Percentiles rank a stretch among this genome's conserved stretches.
Evolutionary conservation across 2,888 invertebrate genomes (phyloP).

Genomic region (Pterobdella sp.): DNA sequence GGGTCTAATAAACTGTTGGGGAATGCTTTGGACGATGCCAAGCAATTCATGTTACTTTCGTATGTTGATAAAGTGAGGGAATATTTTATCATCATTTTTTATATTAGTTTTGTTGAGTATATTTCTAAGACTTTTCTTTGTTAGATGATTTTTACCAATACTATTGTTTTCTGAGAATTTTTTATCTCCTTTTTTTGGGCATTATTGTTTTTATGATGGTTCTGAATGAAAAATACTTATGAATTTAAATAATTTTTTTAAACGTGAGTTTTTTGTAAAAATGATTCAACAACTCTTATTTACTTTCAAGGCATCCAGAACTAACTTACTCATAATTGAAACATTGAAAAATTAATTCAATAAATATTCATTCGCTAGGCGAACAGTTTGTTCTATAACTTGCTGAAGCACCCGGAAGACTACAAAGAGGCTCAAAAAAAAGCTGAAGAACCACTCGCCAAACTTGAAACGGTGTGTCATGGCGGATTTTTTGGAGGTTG

Average conservation of each 20-base stretch:
- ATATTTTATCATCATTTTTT: neutral
- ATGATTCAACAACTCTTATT: too few relatives aligned
- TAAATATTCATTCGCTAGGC: constrained; percentile 28
- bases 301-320: too few relatives aligned
- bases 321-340: too few relatives aligned
- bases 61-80: neutral
- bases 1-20: neutral
- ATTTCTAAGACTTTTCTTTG: too few relatives aligned
- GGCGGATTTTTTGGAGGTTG: constrained; percentile 39
- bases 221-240: too few relatives aligned
- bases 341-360: neutral
- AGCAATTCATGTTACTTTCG: neutral
- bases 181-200: neutral
- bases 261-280: too few relatives aligned
- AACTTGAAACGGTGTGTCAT: constrained; percentile 35
- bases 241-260: neutral
- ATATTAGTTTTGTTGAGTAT: neutral
- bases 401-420: constrained; percentile 27
- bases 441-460: constrained; percentile 30
- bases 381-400: constrained; percentile 31
- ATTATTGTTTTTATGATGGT: neutral
- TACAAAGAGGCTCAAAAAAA: constrained; percentile 30
- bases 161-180: neutral
- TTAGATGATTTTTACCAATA: neutral
- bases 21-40: neutral